Evolutionary conservation across 2,797 vertebrate species (phyloP), one percentile per base, ranked within the genome.

Genomic region (Luscinia megarhynchos): DNA sequence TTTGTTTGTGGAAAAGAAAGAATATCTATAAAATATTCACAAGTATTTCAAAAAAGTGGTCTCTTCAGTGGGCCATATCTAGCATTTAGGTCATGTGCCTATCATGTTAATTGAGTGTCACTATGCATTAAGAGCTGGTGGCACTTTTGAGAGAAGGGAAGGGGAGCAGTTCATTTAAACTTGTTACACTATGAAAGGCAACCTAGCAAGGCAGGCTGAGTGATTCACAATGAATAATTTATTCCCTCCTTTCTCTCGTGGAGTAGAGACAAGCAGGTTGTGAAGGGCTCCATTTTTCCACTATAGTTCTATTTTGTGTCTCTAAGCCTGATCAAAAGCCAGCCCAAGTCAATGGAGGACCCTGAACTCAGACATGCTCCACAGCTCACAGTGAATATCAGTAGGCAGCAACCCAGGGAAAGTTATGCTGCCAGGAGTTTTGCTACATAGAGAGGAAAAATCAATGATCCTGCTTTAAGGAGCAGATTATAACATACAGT

Each of bases 21-120:
- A 74, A 46, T 24, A 48, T 15, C 15, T 77, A 89, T 94, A 66
- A 94, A 96, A 91, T 91, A 95, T 94, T 94, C 27, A 86, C 6
- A 84, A 54, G 41, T 27, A 78, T 70, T 61, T 67, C 2, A 63
- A 80, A 83, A 77, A 46, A 15, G 13, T 75, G 24, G 26, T 87
- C 5, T 83, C 30, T 81, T 89, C 40, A 51, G 34, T 82, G 32
- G 43, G 61, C 58, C 46, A 6, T 32, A 89, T 68, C 36, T 86
- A 93, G 64, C 81, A 96, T 89, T 95, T 86, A 94, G 92, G 91
- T 95, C 75, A 91, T 94, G 84, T 95, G 75, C 88, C 63, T 89
- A 45, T 91, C 68, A 85, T 45, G 36, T 66, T 92, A 95, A 89
- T 67, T 79, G 66, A 69, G 48, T 85, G 89, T 93, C 93, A 78